Conservation (phyloP, 2,113 vertebrate genomes). For the Hystrix cristata region DNA sequence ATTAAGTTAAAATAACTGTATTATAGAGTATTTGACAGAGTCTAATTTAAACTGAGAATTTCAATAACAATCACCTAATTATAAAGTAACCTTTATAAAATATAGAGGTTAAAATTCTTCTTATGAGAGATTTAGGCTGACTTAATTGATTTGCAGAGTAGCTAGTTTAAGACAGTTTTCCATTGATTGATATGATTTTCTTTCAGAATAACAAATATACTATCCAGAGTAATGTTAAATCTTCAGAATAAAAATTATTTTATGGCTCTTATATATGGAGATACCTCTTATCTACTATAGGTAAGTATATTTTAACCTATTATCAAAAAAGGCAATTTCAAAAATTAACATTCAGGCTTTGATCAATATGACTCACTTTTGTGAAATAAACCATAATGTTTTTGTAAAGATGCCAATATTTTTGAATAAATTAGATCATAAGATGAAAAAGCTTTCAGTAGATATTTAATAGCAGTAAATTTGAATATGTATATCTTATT, state of each 20-base stretch:
- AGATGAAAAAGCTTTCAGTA: slow-evolving; percentile 38
- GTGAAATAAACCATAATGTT: neutral
- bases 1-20: slow-evolving; percentile 49
- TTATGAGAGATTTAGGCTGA: neutral
- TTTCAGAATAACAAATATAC: neutral
- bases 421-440: slow-evolving; percentile 21
- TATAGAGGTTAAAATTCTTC: slow-evolving; percentile 6
- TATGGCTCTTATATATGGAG: neutral
- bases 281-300: neutral
- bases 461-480: neutral
- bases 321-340: neutral
- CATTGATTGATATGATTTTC: neutral
- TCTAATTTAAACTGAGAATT: slow-evolving; percentile 58
- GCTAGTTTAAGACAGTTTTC: neutral
- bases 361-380: neutral
- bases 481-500: neutral
- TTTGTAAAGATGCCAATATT: neutral
- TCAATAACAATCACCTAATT: neutral
- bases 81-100: slow-evolving; percentile 24
- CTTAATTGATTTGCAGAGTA: neutral
- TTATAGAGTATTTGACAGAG: slow-evolving; percentile 22
- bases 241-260: slow-evolving; percentile 24
- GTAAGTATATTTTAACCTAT: slow-evolving; percentile 13
- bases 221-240: neutral
- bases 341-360: neutral